Evolutionary conservation across 2,888 invertebrate genomes (phyloP).

Genomic region (Emmelina monodactyla): DNA sequence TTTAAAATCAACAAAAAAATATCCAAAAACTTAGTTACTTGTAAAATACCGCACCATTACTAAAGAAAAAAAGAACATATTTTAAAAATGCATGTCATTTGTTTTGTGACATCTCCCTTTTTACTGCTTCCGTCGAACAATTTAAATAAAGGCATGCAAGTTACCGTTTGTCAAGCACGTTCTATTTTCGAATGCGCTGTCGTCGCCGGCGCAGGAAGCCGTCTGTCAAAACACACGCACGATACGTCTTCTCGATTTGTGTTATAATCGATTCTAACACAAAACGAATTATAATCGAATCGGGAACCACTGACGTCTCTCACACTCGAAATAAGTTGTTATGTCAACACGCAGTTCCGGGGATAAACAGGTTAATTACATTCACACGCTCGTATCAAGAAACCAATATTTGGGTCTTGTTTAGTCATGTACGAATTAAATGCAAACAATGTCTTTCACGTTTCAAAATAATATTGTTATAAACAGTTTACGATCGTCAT

Average conservation of each 20-base stretch:
- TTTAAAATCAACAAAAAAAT: no score
- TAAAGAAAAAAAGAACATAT: no score
- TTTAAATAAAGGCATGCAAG: no score
- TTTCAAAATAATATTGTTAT: no score
- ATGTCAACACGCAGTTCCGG: not conserved
- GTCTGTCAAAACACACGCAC: slow-evolving; percentile 1
- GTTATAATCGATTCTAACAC: not conserved
- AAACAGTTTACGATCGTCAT: no score
- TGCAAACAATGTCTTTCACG: no score
- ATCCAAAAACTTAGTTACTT: no score
- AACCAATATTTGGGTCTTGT: not conserved
- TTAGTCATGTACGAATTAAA: no score
- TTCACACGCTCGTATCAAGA: not conserved
- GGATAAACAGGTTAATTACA: not conserved
- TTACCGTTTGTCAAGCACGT: not conserved
- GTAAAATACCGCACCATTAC: no score
- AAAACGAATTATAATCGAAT: not conserved
- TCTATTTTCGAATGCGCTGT: not conserved
- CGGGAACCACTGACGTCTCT: not conserved
- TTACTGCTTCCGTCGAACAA: no score
- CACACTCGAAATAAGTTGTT: not conserved
- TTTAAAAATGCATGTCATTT: no score
- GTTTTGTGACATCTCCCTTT: no score
- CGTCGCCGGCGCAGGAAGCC: not conserved
- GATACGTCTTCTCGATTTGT: not conserved